A percentile compares a stretch with the other conserved stretches of the same genome.
These are phyloP conservation scores for Netelia virgata DNA, from an alignment of 2,888 invertebrate genomes.

Conservation along the genomic window DNA sequence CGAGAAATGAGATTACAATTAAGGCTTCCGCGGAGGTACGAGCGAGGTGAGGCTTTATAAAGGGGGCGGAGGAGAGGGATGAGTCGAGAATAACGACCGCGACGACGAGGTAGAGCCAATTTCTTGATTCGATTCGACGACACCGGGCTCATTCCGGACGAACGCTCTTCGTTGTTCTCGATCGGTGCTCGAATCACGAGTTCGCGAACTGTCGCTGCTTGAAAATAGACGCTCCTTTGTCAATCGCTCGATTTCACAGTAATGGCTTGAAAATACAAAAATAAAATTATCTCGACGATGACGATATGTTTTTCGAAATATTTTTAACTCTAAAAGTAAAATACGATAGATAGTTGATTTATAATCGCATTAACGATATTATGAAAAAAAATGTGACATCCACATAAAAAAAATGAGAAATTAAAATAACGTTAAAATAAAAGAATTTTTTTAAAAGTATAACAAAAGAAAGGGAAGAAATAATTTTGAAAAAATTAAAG, in stretches of 20 bases:
- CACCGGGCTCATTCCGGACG: slow-evolving; percentile 46
- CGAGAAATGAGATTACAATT: slow-evolving; percentile 58
- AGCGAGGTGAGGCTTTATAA: neutral
- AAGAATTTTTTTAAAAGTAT: no score
- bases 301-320: no score
- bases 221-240: neutral
- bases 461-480: no score
- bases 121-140: slow-evolving; percentile 57
- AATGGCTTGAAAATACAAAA: no score
- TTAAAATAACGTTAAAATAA: no score
- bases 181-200: neutral
- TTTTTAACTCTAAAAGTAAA: no score
- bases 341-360: no score
- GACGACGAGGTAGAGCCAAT: slow-evolving; percentile 39
- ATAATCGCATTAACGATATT: no score
- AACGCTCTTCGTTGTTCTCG: slow-evolving; percentile 32
- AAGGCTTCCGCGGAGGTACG: neutral
- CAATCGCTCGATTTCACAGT: neutral
- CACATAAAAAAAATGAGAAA: no score
- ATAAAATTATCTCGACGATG: no score
- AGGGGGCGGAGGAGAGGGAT: neutral
- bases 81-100: slow-evolving; percentile 20
- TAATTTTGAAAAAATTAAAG: no score
- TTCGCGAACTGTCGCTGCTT: neutral
- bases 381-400: no score